Evolutionary conservation across 1,140 invertebrate species (phyloP), one percentile per base, ranked within the genome.

Genomic region (Drosophila lowei): DNA sequence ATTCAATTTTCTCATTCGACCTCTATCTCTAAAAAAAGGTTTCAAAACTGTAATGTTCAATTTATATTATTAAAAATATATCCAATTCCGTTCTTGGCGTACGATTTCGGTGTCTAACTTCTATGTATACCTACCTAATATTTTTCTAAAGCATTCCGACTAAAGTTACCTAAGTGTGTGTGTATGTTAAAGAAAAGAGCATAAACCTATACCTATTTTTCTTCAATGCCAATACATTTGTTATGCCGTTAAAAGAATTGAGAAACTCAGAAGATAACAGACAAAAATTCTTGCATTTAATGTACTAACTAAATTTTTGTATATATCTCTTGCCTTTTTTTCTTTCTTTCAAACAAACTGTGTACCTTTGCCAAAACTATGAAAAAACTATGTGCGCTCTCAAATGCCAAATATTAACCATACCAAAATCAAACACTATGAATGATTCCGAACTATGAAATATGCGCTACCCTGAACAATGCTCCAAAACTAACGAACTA

Each of bases 321-420:
- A 85, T 85, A 85, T 85, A 85, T 85, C 84, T 85, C 78, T 85
- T 76, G 78, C 83, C 79, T 81, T 77, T 60, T 61, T 85, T 85
- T 86, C 81, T 85, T 77, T 86, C 77, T 81, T 56, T 86, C 77
- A 77, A 77, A 85, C 61, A 86, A 67, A 75, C 66, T 81, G 59
- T 85, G 74, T 74, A 80, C 68, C 67, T 61, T 74, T 65, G 57
- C 48, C 52, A 73, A 63, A 56, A 42, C 23, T 25, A 25, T 25
- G 57, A 58, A 65, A 65, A 50, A 67, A 68, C 42, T 47, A 68
- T 68, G 57, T 68, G 63, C 57, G 66, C 63, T 57, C 50, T 68
- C 52, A 57, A 68, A 68, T 57, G 64, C 63, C 23, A 25, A 25
- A 68, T 68, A 68, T 68, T 57, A 68, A 48, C 50, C 21, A 68